phyloP scores from a whole-genome alignment of 1,140 invertebrate species.

The Aleiodes sp. region DNA sequence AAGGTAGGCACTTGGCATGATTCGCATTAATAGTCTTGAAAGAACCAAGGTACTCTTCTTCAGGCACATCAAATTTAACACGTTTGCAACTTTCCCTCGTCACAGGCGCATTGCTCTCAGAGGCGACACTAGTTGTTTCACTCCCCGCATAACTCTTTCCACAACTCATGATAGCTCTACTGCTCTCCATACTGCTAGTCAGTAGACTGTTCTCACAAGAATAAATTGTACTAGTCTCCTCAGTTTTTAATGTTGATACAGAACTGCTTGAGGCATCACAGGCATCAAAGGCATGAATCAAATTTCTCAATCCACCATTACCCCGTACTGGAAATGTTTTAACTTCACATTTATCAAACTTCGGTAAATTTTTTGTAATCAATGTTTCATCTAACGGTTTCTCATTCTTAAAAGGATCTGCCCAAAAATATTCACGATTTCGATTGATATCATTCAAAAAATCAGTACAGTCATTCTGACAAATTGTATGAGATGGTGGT shows the following conservation, averaged over 20 bases:
- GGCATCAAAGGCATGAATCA: conserved; percentile 51
- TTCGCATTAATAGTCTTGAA: conserved; percentile 49
- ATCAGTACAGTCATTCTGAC: conserved; percentile 70
- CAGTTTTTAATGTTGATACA: conserved; percentile 12
- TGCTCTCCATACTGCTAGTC: not conserved
- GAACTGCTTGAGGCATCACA: conserved; percentile 47
- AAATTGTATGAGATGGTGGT: conserved; percentile 73
- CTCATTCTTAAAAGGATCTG: conserved; percentile 47
- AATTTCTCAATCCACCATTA: conserved; percentile 43
- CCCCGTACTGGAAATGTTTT: not conserved
- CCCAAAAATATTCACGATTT: conserved; percentile 60
- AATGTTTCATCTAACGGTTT: conserved; percentile 34
- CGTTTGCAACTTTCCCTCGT: conserved; percentile 38
- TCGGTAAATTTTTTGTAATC: conserved; percentile 34
- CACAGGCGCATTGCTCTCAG: not conserved
- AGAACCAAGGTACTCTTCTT: conserved; percentile 41
- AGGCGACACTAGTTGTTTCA: conserved; percentile 35
- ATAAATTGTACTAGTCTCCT: conserved; percentile 25
- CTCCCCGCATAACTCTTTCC: conserved; percentile 13
- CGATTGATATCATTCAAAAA: conserved; percentile 66
- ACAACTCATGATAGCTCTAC: not conserved
- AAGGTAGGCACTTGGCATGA: conserved; percentile 57
- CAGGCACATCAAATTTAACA: conserved; percentile 23
- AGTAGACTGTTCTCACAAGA: not conserved
- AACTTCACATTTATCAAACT: conserved; percentile 31